Percentiles rank a stretch among this genome's conserved stretches.
Evolutionary conservation across 2,797 vertebrate species (phyloP).

Genomic region (Anguilla megastoma): DNA sequence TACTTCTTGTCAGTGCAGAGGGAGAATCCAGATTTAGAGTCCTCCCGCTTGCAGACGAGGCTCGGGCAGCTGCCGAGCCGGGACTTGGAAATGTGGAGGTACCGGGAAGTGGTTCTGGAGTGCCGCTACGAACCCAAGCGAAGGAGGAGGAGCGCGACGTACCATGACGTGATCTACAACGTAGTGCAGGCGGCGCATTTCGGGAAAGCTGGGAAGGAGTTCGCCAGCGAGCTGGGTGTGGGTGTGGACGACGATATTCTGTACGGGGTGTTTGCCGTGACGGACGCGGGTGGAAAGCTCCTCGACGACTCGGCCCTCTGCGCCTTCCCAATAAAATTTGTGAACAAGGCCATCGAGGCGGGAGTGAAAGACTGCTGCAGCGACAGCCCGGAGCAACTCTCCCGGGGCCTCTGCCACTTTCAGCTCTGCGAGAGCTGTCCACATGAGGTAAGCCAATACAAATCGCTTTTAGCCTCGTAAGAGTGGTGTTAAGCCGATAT

Average conservation of each 20-base stretch:
- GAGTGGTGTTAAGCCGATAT: conserved; percentile 69
- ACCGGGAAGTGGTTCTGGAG: conserved; percentile 86
- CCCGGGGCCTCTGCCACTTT: conserved; percentile 85
- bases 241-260: conserved; percentile 76
- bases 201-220: conserved; percentile 71
- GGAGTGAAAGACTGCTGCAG: conserved; percentile 85
- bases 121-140: conserved; percentile 85
- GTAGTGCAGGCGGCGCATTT: conserved; percentile 86
- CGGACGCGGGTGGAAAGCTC: conserved; percentile 58
- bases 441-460: conserved; percentile 76
- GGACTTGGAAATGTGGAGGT: conserved; percentile 76
- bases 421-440: conserved; percentile 85
- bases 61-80: conserved; percentile 79
- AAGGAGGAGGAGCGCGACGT: conserved; percentile 57
- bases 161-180: conserved; percentile 77
- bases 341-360: conserved; percentile 77
- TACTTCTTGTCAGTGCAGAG: conserved; percentile 90
- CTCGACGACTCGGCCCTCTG: conserved; percentile 81
- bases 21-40: conserved; percentile 57
- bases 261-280: conserved; percentile 83
- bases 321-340: conserved; percentile 80
- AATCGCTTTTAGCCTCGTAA: not conserved
- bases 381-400: conserved; percentile 64
- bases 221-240: conserved; percentile 80
- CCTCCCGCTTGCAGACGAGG: conserved; percentile 81